Conservation (phyloP, 2,888 invertebrate species). For the Dioctria linearis region DNA sequence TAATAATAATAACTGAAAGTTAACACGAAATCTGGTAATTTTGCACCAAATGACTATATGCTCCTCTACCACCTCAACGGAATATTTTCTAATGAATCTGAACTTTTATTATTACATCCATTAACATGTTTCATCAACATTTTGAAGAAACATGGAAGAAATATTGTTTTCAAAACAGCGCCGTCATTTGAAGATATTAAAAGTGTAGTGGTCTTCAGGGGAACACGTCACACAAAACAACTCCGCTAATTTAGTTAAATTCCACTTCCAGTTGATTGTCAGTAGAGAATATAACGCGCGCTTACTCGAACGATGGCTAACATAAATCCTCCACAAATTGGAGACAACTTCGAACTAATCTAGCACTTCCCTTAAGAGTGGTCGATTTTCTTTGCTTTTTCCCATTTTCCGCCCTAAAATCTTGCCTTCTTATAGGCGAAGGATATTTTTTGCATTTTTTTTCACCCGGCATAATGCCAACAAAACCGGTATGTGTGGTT, state of each 20-base stretch:
- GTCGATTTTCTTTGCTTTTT: conserved; percentile 17
- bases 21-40: no score
- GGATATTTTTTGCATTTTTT: conserved; percentile 20
- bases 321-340: conserved; percentile 52
- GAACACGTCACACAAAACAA: neutral
- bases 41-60: no score
- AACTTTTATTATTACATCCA: no score
- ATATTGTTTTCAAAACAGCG: no score
- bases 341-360: conserved; percentile 55
- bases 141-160: no score
- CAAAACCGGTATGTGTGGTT: neutral
- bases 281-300: neutral
- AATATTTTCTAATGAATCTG: no score
- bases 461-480: neutral
- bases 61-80: no score
- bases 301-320: conserved; percentile 1
- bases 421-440: conserved; percentile 40
- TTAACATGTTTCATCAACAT: no score
- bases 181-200: no score
- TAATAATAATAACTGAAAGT: no score
- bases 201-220: no score
- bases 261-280: neutral
- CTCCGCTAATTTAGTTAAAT: neutral
- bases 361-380: conserved; percentile 36
- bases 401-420: conserved; percentile 28